phyloP scores from a whole-genome alignment of 2,113 vertebrate genomes.

The Merops nubicus region DNA sequence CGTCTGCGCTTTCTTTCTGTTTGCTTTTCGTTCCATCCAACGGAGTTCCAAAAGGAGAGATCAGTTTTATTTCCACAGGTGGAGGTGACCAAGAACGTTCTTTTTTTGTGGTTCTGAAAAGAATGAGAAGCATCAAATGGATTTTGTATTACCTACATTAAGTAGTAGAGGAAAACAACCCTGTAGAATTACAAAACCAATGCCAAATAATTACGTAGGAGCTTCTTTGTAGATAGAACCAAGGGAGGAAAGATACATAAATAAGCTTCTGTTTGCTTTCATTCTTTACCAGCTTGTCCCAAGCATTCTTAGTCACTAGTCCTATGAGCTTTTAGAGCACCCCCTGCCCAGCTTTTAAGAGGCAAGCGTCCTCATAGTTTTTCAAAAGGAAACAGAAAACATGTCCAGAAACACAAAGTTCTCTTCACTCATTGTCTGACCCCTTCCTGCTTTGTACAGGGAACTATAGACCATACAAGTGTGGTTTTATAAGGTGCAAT shows the following conservation, averaged over 20 bases:
- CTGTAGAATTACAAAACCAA: not conserved
- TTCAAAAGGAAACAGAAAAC: not conserved
- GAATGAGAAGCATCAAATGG: not conserved
- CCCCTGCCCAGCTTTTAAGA: not conserved
- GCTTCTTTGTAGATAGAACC: not conserved
- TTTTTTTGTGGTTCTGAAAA: conserved; percentile 75
- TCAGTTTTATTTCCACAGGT: conserved; percentile 79
- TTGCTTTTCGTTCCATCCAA: conserved; percentile 53
- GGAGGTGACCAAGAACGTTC: conserved; percentile 74
- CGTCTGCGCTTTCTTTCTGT: conserved; percentile 56
- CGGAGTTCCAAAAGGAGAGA: conserved; percentile 89
- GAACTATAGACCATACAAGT: not conserved
- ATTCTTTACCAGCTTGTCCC: not conserved
- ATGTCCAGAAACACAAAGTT: not conserved
- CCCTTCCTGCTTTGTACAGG: not conserved
- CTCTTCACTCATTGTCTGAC: not conserved
- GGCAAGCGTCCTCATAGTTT: not conserved
- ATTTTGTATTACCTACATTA: not conserved
- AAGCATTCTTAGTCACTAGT: not conserved
- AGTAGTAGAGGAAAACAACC: not conserved
- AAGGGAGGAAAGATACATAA: not conserved
- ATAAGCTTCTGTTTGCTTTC: not conserved
- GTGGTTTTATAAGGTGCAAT: not conserved
- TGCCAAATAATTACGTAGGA: not conserved
- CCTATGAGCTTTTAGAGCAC: not conserved